Percentiles rank a stretch among this genome's conserved stretches.
Evolutionary conservation across 2,888 invertebrate species (phyloP).

Genomic region (Melanargia galathea): DNA sequence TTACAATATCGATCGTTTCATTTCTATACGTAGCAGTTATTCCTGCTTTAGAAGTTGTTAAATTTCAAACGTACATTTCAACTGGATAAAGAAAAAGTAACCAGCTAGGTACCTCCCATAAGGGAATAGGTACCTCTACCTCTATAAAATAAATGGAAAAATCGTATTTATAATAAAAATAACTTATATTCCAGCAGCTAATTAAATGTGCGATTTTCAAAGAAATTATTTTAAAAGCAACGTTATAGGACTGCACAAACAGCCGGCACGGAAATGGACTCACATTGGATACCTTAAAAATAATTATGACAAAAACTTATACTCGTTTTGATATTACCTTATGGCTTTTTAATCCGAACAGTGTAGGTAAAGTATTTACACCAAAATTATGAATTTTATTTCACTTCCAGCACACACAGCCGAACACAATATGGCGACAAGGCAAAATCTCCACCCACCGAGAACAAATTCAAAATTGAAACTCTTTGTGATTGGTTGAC

Average conservation of each 20-base stretch:
- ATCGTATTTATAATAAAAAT: background rate
- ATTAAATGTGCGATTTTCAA: background rate
- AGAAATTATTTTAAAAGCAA: slow-evolving; percentile 32
- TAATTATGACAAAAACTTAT: slow-evolving; percentile 68
- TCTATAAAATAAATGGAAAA: background rate
- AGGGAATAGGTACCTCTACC: background rate
- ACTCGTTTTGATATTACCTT: slow-evolving; percentile 68
- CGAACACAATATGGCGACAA: slow-evolving; percentile 81
- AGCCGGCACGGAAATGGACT: slow-evolving; percentile 33
- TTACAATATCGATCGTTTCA: slow-evolving; percentile 30
- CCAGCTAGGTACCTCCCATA: background rate
- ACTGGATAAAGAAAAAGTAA: background rate
- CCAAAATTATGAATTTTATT: slow-evolving; percentile 62
- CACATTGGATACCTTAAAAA: slow-evolving; percentile 23
- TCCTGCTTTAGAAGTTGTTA: too few species aligned
- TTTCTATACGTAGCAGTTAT: background rate
- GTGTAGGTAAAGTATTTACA: slow-evolving; percentile 71
- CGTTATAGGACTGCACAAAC: slow-evolving; percentile 33
- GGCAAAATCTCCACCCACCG: slow-evolving; percentile 75
- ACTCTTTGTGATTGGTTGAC: slow-evolving; percentile 66
- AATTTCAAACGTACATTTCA: slow-evolving; percentile 2
- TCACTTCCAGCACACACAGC: slow-evolving; percentile 79
- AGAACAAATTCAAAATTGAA: slow-evolving; percentile 74
- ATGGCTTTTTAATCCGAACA: slow-evolving; percentile 70
- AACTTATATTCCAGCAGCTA: background rate